Conservation (phyloP, 2,797 vertebrate genomes). For the Cirrhinus molitorella region DNA sequence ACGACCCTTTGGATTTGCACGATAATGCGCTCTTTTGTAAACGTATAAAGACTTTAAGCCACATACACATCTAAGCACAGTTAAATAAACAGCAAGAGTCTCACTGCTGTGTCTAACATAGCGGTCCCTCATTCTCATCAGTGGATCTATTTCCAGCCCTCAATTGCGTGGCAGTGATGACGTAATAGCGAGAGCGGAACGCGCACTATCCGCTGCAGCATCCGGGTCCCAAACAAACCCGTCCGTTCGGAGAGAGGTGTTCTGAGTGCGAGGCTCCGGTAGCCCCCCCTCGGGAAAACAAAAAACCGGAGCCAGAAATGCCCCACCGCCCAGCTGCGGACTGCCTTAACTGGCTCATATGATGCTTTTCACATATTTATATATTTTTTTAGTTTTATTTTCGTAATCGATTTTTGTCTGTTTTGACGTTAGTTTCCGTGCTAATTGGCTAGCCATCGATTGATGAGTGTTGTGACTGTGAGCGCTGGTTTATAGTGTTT, state of each 20-base stretch:
- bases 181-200: slow-evolving; percentile 21
- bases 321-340: slow-evolving; percentile 29
- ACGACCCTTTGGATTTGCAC: background rate
- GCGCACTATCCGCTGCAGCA: background rate
- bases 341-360: slow-evolving; percentile 1
- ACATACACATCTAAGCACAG: background rate
- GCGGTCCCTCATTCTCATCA: background rate
- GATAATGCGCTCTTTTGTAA: background rate
- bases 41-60: background rate
- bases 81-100: background rate
- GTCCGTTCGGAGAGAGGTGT: background rate
- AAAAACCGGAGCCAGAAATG: slow-evolving; percentile 48
- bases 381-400: background rate
- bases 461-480: slow-evolving; percentile 29
- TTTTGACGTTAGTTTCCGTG: slow-evolving; percentile 13
- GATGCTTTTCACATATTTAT: background rate
- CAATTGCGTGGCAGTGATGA: slow-evolving; percentile 30
- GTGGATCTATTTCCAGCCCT: slow-evolving; percentile 32
- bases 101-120: background rate
- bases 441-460: slow-evolving; percentile 48
- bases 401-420: background rate
- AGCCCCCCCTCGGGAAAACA: slow-evolving; percentile 42
- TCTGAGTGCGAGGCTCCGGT: slow-evolving; percentile 21
- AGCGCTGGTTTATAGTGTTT: slow-evolving; percentile 36
- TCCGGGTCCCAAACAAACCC: slow-evolving; percentile 27